A percentile compares a stretch with the other conserved stretches of the same genome.
Conservation (phyloP, 2,888 invertebrate species). For the Xanthorhoe designata region DNA sequence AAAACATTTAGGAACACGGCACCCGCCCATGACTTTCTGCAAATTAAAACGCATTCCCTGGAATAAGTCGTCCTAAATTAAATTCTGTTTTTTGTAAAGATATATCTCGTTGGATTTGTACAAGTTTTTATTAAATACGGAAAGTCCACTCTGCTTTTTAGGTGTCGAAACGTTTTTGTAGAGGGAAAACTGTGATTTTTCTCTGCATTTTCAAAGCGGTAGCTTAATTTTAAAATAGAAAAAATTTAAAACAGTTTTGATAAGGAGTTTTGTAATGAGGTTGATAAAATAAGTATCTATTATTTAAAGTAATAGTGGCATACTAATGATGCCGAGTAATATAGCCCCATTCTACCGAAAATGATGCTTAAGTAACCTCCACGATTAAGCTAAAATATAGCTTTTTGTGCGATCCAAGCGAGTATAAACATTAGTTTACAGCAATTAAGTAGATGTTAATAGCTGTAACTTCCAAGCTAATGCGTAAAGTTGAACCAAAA, state of each 20-base stretch:
- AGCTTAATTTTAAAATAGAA: neutral
- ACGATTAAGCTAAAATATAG: constrained; percentile 32
- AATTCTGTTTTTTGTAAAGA: constrained; percentile 38
- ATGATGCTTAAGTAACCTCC: constrained; percentile 22
- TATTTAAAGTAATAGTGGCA: constrained; percentile 3
- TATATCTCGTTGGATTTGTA: constrained; percentile 24
- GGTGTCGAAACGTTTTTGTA: constrained; percentile 4
- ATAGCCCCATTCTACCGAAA: constrained; percentile 19
- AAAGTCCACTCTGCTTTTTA: constrained; percentile 11
- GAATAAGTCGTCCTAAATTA: constrained; percentile 38
- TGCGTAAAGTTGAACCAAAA: constrained; percentile 46
- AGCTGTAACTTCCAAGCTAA: constrained; percentile 45
- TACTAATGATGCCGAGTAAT: constrained; percentile 8
- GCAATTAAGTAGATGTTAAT: constrained; percentile 47
- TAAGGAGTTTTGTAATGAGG: neutral
- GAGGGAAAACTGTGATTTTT: neutral
- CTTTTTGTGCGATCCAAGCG: constrained; percentile 33
- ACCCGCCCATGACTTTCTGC: constrained; percentile 74
- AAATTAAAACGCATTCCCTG: constrained; percentile 65
- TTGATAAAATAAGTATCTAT: neutral
- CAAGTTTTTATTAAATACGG: constrained; percentile 28
- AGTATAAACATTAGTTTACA: constrained; percentile 45
- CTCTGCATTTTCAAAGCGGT: neutral
- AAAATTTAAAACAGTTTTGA: neutral
- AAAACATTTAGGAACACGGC: constrained; percentile 61